Conservation (phyloP, 2,888 invertebrate species). For the Alentia gelatinosa region DNA sequence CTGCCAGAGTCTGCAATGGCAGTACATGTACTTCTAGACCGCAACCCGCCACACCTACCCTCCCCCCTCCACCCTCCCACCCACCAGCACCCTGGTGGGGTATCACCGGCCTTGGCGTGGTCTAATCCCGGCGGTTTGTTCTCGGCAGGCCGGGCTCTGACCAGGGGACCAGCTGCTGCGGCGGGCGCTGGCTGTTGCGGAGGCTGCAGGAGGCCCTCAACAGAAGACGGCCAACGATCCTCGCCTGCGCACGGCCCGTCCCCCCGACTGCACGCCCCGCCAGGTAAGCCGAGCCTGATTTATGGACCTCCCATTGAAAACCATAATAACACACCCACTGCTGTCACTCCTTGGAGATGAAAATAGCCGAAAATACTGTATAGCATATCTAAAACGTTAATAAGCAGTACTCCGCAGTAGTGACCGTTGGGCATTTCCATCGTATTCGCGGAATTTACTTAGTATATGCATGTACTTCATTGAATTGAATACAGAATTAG, state of each 20-base stretch:
- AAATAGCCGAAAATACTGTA: too few species aligned
- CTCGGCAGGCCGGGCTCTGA: neutral
- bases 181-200: neutral
- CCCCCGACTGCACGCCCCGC: neutral
- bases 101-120: neutral
- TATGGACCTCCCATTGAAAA: neutral
- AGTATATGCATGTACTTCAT: too few species aligned
- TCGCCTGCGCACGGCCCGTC: neutral
- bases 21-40: neutral
- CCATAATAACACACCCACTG: constrained; percentile 1
- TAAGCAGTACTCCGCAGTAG: too few species aligned
- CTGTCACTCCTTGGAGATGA: neutral
- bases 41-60: neutral
- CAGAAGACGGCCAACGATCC: constrained; percentile 6
- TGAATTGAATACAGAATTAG: too few species aligned
- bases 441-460: too few species aligned
- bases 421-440: too few species aligned
- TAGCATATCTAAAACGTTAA: too few species aligned
- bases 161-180: constrained; percentile 13
- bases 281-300: constrained; percentile 29
- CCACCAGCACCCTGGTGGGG: neutral
- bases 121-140: neutral
- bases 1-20: neutral
- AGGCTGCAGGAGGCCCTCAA: neutral
- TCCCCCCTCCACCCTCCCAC: neutral